phyloP scores from a whole-genome alignment of 2,888 invertebrate species.

The Alentia gelatinosa region DNA sequence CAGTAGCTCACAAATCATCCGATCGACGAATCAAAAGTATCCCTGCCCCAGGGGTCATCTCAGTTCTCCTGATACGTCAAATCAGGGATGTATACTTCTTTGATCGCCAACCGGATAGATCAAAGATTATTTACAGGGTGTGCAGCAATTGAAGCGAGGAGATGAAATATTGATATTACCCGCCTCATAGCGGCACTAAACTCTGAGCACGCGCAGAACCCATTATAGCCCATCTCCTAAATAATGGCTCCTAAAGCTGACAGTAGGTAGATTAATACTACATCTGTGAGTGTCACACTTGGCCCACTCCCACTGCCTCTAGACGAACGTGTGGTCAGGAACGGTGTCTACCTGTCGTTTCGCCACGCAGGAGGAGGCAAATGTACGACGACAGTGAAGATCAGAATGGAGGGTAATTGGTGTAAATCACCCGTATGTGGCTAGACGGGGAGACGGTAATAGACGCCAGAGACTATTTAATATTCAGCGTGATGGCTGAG shows the following conservation, averaged over 20 bases:
- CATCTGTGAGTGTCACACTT: not conserved
- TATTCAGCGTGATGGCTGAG: not conserved
- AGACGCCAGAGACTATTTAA: not conserved
- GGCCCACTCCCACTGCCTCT: not conserved
- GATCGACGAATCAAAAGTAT: not conserved
- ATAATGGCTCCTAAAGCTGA: not conserved
- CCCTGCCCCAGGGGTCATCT: not conserved
- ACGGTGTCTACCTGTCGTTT: not conserved
- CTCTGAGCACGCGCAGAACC: not conserved
- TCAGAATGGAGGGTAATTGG: not conserved
- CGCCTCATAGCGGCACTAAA: not conserved
- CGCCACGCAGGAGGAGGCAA: constrained; percentile 1
- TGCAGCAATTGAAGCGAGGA: not conserved
- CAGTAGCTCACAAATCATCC: not conserved
- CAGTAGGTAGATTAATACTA: not conserved
- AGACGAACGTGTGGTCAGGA: not conserved
- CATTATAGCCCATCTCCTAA: not conserved
- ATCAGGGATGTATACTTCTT: not conserved
- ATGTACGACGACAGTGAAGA: too few species aligned
- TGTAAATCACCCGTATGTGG: not conserved
- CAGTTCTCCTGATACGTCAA: not conserved
- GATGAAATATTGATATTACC: not conserved
- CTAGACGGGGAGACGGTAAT: not conserved
- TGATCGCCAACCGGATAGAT: not conserved
- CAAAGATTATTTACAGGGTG: not conserved